Evolutionary conservation across 2,888 invertebrate genomes (phyloP).

Genomic region (Heliconius cydno): DNA sequence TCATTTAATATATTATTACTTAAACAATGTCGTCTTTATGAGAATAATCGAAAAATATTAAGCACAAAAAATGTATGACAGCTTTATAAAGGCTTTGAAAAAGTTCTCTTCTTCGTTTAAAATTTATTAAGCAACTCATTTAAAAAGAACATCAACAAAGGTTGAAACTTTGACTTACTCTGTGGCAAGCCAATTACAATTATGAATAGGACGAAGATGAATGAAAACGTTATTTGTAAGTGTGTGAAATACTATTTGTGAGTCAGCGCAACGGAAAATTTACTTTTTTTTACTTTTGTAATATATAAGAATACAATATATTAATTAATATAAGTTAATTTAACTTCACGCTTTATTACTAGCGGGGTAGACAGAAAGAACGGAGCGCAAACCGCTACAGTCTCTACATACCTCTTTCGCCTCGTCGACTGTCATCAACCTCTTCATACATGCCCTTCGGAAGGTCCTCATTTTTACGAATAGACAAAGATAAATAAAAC

Average conservation of each 20-base stretch:
- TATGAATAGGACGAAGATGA: slow-evolving; percentile 18
- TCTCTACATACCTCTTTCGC: no score
- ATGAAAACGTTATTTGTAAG: not conserved
- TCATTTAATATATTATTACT: slow-evolving; percentile 13
- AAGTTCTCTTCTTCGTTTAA: slow-evolving; percentile 5
- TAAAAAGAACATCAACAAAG: slow-evolving; percentile 12
- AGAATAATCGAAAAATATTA: slow-evolving; percentile 28
- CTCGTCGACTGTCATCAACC: no score
- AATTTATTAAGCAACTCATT: slow-evolving; percentile 8
- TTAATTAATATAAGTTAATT: not conserved
- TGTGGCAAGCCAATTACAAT: slow-evolving; percentile 7
- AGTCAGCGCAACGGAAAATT: not conserved
- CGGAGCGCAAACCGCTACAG: no score
- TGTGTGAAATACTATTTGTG: not conserved
- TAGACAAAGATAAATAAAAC: no score
- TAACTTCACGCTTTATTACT: no score
- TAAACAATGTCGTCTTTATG: slow-evolving; percentile 33
- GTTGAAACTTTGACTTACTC: slow-evolving; percentile 13
- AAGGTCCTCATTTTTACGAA: no score
- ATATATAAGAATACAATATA: not conserved
- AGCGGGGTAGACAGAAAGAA: no score
- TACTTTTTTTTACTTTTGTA: not conserved
- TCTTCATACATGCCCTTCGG: no score
- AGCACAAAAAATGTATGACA: slow-evolving; percentile 23
- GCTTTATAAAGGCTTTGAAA: slow-evolving; percentile 16